Conservation (phyloP, 2,888 invertebrate genomes). For the Zaprionus lineosus region DNA sequence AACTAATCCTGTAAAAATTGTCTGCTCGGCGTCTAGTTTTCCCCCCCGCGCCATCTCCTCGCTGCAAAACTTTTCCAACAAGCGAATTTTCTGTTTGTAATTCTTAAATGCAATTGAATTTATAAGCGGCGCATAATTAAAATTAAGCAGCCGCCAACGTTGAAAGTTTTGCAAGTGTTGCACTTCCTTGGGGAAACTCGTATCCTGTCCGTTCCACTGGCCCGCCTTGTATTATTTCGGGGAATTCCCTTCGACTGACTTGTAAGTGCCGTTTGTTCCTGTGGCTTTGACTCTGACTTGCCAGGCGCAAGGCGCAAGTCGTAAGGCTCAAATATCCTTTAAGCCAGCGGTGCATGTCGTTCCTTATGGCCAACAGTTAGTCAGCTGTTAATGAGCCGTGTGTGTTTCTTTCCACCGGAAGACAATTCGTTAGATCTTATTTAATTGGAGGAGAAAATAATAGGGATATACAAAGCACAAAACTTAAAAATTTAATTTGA, state of each 20-base stretch:
- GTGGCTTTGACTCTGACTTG: no score
- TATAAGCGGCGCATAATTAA: conserved; percentile 75
- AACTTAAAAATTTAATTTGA: no score
- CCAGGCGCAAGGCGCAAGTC: no score
- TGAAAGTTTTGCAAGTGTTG: conserved; percentile 66
- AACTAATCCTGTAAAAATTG: conserved; percentile 73
- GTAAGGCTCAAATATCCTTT: conserved; percentile 24
- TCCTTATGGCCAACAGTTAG: not conserved
- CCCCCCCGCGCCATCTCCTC: conserved; percentile 7
- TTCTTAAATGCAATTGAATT: conserved; percentile 77
- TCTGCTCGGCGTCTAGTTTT: conserved; percentile 49
- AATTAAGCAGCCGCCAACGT: conserved; percentile 69
- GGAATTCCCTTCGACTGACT: conserved; percentile 28
- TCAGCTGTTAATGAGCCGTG: conserved; percentile 14
- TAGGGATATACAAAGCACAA: no score
- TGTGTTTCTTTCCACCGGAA: not conserved
- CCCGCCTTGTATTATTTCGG: conserved; percentile 28
- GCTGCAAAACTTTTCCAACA: conserved; percentile 36
- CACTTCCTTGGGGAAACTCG: conserved; percentile 51
- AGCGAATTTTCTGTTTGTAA: conserved; percentile 63
- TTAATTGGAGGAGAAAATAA: no score
- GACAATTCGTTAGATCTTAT: no score
- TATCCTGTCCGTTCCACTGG: conserved; percentile 15
- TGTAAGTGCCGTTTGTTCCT: conserved; percentile 31
- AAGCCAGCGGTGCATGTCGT: not conserved